Conservation (phyloP, 2,888 invertebrate genomes). For the Metalampra italica region DNA sequence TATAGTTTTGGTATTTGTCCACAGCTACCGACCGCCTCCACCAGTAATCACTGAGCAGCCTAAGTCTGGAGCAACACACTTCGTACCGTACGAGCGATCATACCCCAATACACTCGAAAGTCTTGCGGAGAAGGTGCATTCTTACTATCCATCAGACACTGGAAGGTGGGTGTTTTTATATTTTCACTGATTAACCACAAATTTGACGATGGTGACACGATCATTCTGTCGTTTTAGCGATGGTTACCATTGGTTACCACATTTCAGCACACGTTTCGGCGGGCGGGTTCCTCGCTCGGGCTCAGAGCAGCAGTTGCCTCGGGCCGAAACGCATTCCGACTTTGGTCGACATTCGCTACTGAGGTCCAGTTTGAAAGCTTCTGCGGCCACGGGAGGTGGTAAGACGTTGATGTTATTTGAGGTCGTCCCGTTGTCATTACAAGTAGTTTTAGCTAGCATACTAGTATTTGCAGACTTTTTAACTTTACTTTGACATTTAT, state of each 20-base stretch:
- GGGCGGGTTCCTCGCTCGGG: slow-evolving; percentile 89
- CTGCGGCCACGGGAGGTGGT: slow-evolving; percentile 57
- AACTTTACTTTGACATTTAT: not conserved
- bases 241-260: slow-evolving; percentile 13
- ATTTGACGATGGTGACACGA: slow-evolving; percentile 18
- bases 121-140: slow-evolving; percentile 94
- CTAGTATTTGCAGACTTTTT: not conserved
- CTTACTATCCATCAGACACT: slow-evolving; percentile 82
- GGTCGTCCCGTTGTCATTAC: not conserved
- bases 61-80: slow-evolving; percentile 86
- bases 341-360: slow-evolving; percentile 90
- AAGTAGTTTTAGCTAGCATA: not conserved
- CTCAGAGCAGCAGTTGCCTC: slow-evolving; percentile 93
- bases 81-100: slow-evolving; percentile 91
- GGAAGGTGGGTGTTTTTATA: slow-evolving; percentile 40
- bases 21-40: slow-evolving; percentile 88
- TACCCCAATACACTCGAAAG: slow-evolving; percentile 94
- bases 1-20: not conserved
- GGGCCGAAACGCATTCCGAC: slow-evolving; percentile 90
- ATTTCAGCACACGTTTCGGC: slow-evolving; percentile 60
- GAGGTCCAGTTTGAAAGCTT: slow-evolving; percentile 88
- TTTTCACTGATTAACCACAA: slow-evolving; percentile 17
- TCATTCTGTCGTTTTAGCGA: slow-evolving; percentile 34
- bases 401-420: slow-evolving; percentile 6
- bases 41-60: slow-evolving; percentile 95